Conservation (phyloP, 2,888 invertebrate species). For the Phortica magna region DNA sequence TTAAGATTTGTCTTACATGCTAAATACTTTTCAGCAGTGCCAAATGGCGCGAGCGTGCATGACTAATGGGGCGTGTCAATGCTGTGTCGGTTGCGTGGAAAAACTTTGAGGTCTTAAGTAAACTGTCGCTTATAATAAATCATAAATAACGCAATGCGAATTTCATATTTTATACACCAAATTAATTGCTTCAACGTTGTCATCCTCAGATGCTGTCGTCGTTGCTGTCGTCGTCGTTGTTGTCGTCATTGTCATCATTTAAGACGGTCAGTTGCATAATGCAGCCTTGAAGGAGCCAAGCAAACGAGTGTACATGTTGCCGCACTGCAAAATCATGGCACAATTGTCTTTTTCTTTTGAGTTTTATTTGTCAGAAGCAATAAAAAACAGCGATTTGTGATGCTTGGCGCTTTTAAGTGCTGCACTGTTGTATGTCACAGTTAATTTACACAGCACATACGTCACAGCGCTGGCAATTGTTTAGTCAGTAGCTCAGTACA, state of each 20-base stretch:
- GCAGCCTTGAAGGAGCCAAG: too few species aligned
- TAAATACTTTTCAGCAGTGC: not conserved
- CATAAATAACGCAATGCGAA: slow-evolving; percentile 1
- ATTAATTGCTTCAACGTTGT: not conserved
- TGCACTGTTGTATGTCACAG: not conserved
- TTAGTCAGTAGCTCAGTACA: too few species aligned
- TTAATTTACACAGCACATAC: too few species aligned
- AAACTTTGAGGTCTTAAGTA: not conserved
- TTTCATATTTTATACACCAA: not conserved
- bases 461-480: too few species aligned
- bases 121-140: not conserved
- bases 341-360: too few species aligned
- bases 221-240: not conserved
- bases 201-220: not conserved
- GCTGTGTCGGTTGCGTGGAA: not conserved
- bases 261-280: too few species aligned
- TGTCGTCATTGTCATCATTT: not conserved
- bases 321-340: too few species aligned
- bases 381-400: not conserved
- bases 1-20: not conserved
- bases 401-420: not conserved
- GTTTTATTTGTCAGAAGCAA: not conserved
- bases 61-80: slow-evolving; percentile 19
- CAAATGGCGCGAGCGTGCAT: not conserved
- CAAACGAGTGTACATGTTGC: too few species aligned